phyloP scores from a whole-genome alignment of 1,140 invertebrate species.

The Trichonephila inaurata region DNA sequence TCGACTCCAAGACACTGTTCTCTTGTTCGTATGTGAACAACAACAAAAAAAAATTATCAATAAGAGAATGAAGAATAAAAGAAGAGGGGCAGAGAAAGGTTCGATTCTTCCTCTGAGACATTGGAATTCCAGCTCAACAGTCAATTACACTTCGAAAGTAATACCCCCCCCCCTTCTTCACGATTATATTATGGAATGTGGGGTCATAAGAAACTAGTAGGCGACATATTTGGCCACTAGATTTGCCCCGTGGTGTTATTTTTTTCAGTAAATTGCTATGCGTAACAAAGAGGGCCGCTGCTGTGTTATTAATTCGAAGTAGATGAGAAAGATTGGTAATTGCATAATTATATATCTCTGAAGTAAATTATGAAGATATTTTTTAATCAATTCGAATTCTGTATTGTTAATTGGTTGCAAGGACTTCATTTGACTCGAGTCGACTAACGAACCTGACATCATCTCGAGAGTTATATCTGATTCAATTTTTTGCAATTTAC shows the following conservation, averaged over 20 bases:
- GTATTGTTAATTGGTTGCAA: not conserved
- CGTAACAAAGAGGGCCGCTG: not conserved
- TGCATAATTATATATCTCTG: not conserved
- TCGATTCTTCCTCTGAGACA: slow-evolving; percentile 71
- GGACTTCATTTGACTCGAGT: too few relatives aligned
- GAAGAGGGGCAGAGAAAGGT: slow-evolving; percentile 8
- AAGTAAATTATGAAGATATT: not conserved
- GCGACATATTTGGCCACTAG: slow-evolving; percentile 51
- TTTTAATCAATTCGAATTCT: not conserved
- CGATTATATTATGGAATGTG: slow-evolving; percentile 15
- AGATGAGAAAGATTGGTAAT: not conserved
- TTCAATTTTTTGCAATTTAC: too few relatives aligned
- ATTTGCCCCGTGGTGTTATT: not conserved
- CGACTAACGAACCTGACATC: too few relatives aligned
- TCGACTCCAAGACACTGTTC: slow-evolving; percentile 44
- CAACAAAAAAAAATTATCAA: slow-evolving; percentile 52
- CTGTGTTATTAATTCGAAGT: not conserved
- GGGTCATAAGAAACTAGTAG: slow-evolving; percentile 46
- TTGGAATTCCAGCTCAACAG: slow-evolving; percentile 67
- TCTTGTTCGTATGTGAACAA: slow-evolving; percentile 49
- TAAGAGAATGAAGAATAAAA: slow-evolving; percentile 65
- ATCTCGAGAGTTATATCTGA: too few relatives aligned
- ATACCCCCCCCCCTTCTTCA: slow-evolving; percentile 28
- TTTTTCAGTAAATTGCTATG: not conserved
- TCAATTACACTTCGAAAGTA: slow-evolving; percentile 70